These are phyloP conservation scores for Gonioctena quinquepunctata DNA, from an alignment of 1,140 invertebrate genomes.

Conservation along the genomic window DNA sequence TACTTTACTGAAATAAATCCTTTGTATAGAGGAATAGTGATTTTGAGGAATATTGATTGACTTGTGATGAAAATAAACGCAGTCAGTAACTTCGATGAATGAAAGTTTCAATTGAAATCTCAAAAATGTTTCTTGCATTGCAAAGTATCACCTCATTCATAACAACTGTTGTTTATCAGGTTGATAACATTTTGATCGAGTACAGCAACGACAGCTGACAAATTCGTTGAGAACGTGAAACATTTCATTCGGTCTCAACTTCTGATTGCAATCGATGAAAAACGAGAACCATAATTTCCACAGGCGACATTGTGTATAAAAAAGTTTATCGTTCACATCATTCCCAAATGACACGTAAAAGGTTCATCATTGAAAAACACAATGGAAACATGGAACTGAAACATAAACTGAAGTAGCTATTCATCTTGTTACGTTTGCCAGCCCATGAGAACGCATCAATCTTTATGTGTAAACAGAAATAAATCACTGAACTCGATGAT, in stretches of 20 bases:
- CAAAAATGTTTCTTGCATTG: too few species aligned
- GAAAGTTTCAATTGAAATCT: too few species aligned
- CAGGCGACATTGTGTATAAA: neutral
- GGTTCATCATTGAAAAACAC: conserved; percentile 1
- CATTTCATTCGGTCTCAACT: neutral
- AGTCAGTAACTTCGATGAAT: too few species aligned
- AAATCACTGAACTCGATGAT: neutral
- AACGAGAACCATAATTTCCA: neutral
- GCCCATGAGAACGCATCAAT: neutral
- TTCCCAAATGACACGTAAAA: conserved; percentile 2
- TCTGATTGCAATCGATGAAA: neutral
- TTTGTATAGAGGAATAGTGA: too few species aligned
- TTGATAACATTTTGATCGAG: neutral
- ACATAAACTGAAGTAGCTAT: neutral
- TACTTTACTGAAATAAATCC: too few species aligned
- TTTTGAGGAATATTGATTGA: too few species aligned
- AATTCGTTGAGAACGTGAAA: neutral
- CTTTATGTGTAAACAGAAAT: neutral
- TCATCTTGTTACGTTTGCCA: neutral
- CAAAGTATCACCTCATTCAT: too few species aligned
- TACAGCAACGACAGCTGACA: neutral
- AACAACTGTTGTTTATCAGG: too few species aligned
- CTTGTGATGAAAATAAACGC: too few species aligned
- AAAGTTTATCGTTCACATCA: neutral
- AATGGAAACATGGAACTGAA: neutral